A percentile compares a stretch with the other conserved stretches of the same genome.
Conservation (phyloP, 2,113 vertebrate species). For the Rhabdomys dilectus region DNA sequence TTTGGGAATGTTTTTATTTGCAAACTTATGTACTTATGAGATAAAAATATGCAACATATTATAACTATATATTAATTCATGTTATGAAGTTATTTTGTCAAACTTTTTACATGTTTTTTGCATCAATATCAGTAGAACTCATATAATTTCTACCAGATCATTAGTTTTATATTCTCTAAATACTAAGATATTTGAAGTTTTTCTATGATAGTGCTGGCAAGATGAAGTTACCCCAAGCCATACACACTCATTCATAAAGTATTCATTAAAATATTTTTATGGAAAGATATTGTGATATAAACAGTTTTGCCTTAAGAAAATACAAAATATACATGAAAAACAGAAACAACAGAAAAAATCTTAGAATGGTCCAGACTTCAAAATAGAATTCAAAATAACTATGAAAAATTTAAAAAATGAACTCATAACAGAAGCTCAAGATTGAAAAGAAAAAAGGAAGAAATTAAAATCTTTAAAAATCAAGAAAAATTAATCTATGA, state of each 20-base stretch:
- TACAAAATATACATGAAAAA: not conserved
- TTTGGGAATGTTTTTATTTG: not conserved
- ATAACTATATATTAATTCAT: not conserved
- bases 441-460: not conserved
- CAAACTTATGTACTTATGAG: not conserved
- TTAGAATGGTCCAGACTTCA: constrained; percentile 19
- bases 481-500: not conserved
- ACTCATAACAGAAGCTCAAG: not conserved
- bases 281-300: not conserved
- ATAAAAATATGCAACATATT: not conserved
- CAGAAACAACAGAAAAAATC: not conserved
- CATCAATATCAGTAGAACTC: not conserved
- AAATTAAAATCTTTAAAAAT: not conserved
- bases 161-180: not conserved
- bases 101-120: not conserved
- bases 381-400: not conserved
- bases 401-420: not conserved
- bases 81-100: not conserved
- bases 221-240: not conserved
- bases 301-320: not conserved
- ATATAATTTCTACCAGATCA: not conserved
- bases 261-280: not conserved
- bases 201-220: not conserved
- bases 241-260: not conserved
- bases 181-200: not conserved